Percentiles rank a stretch among this genome's conserved stretches.
These are phyloP conservation scores for Sander vitreus DNA, from an alignment of 2,113 vertebrate species.

Conservation along the genomic window DNA sequence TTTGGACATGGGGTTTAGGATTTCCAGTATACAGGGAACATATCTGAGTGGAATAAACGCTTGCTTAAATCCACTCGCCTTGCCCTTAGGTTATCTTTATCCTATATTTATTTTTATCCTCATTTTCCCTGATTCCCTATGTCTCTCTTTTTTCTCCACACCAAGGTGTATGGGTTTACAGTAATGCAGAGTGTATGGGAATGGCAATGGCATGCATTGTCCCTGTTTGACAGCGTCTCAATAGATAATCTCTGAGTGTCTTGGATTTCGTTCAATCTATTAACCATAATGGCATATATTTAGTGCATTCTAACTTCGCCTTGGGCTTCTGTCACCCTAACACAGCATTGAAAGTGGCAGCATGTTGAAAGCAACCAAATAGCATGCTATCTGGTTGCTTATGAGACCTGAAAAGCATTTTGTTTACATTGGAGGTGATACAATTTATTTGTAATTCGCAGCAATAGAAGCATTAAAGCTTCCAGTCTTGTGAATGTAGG, in stretches of 20 bases:
- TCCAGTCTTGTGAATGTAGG: slow-evolving; percentile 33
- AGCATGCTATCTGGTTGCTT: slow-evolving; percentile 59
- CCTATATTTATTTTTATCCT: slow-evolving; percentile 78
- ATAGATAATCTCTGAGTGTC: slow-evolving; percentile 81
- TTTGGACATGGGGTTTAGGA: slow-evolving; percentile 64
- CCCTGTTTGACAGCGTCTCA: slow-evolving; percentile 77
- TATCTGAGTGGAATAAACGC: slow-evolving; percentile 65
- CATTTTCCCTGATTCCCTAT: slow-evolving; percentile 57
- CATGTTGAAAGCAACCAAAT: slow-evolving; percentile 71
- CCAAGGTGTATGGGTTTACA: slow-evolving; percentile 75
- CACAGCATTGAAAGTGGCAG: slow-evolving; percentile 75
- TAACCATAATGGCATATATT: slow-evolving; percentile 82
- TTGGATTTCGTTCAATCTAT: slow-evolving; percentile 83
- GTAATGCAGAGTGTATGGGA: slow-evolving; percentile 68
- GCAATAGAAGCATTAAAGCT: slow-evolving; percentile 55
- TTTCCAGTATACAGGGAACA: slow-evolving; percentile 57
- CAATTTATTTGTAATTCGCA: slow-evolving; percentile 66
- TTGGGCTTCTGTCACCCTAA: slow-evolving; percentile 79
- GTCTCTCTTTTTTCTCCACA: slow-evolving; percentile 44
- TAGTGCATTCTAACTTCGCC: slow-evolving; percentile 84
- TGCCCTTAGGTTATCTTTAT: slow-evolving; percentile 76
- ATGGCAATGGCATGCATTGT: slow-evolving; percentile 73
- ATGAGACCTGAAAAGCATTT: slow-evolving; percentile 78
- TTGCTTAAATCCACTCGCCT: slow-evolving; percentile 70
- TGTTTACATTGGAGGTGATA: slow-evolving; percentile 74